Percentiles rank a stretch among this genome's conserved stretches.
phyloP scores from a whole-genome alignment of 1,140 invertebrate species.

The Hypsibius dujardini region DNA sequence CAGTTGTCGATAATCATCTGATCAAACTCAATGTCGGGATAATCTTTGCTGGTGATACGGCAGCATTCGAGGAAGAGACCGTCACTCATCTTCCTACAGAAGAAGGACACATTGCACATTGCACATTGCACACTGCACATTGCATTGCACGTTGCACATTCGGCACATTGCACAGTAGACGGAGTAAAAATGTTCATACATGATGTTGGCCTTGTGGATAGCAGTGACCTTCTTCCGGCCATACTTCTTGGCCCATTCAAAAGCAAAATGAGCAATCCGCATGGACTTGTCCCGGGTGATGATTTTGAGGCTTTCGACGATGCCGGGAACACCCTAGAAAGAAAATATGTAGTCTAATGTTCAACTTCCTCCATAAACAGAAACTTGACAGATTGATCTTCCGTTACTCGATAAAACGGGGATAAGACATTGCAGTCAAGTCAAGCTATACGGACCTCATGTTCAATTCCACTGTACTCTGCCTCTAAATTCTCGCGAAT shows the following conservation, averaged over 20 bases:
- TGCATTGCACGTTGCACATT: background rate
- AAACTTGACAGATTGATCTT: too few relatives aligned
- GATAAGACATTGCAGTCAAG: too few relatives aligned
- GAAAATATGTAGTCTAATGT: too few relatives aligned
- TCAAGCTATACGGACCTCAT: too few relatives aligned
- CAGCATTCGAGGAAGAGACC: constrained; percentile 80
- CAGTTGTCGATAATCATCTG: constrained; percentile 97
- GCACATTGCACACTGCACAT: too few relatives aligned
- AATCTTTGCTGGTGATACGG: constrained; percentile 68
- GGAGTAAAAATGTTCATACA: constrained; percentile 50
- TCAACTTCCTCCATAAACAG: too few relatives aligned
- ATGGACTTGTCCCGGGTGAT: constrained; percentile 80
- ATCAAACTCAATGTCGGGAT: constrained; percentile 81
- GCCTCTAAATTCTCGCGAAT: constrained; percentile 68
- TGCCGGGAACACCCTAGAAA: constrained; percentile 58
- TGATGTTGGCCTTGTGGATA: constrained; percentile 97
- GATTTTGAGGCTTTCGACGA: constrained; percentile 92
- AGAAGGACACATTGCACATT: too few relatives aligned
- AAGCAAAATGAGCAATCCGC: constrained; percentile 79
- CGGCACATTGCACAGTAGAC: too few relatives aligned
- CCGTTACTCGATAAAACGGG: too few relatives aligned
- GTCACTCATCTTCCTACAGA: constrained; percentile 70
- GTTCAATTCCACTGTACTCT: too few relatives aligned
- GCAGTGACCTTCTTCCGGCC: constrained; percentile 82
- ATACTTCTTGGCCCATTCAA: constrained; percentile 74